A percentile compares a stretch with the other conserved stretches of the same genome.
These are phyloP conservation scores for Ichneumoninae sp. DNA, from an alignment of 2,888 invertebrate genomes.

Conservation along the genomic window DNA sequence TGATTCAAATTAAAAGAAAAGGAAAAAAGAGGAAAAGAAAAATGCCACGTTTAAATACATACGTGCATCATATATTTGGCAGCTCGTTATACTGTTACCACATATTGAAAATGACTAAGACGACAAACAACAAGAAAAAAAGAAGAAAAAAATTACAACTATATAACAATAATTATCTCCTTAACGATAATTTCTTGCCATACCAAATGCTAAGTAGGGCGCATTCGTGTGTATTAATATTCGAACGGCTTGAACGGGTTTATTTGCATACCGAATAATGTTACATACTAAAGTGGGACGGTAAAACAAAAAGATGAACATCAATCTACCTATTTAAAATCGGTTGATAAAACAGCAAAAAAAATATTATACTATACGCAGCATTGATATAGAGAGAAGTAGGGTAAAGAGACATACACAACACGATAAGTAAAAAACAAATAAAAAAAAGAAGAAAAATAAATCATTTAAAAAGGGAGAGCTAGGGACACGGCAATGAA, in stretches of 20 bases:
- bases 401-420: constrained; percentile 39
- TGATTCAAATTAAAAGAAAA: constrained; percentile 78
- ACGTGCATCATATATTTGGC: constrained; percentile 75
- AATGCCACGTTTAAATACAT: constrained; percentile 72
- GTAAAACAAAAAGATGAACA: constrained; percentile 33
- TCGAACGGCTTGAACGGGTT: constrained; percentile 70
- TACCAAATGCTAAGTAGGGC: constrained; percentile 81
- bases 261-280: constrained; percentile 62
- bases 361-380: constrained; percentile 30
- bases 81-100: constrained; percentile 73
- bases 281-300: constrained; percentile 50
- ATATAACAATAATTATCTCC: constrained; percentile 61
- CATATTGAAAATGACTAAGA: constrained; percentile 52
- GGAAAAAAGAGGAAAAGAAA: constrained; percentile 42
- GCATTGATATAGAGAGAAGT: constrained; percentile 41
- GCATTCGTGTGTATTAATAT: constrained; percentile 69
- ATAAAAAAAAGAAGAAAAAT: constrained; percentile 34
- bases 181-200: constrained; percentile 78
- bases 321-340: constrained; percentile 49
- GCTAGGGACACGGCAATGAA: not conserved
- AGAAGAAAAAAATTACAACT: constrained; percentile 31
- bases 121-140: constrained; percentile 4
- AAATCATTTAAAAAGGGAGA: constrained; percentile 16
- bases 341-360: constrained; percentile 46
- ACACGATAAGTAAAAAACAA: constrained; percentile 39